Conservation (phyloP, 2,797 vertebrate species). For the Xenopus petersii region DNA sequence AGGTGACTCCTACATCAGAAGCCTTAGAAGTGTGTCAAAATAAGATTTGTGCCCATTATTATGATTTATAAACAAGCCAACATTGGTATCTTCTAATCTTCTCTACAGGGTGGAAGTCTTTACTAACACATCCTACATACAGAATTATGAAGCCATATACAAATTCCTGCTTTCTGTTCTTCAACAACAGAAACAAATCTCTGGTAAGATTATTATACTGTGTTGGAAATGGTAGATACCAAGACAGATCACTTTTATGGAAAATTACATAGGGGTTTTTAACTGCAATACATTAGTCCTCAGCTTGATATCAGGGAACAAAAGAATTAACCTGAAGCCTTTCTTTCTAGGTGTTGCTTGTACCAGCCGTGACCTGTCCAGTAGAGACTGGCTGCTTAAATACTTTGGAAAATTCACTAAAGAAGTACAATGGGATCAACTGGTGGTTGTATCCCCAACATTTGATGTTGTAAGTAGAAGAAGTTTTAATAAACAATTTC, state of each 20-base stretch:
- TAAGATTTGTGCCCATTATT: no score
- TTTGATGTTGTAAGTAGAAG: constrained; percentile 46
- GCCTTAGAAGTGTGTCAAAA: no score
- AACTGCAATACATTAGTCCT: no score
- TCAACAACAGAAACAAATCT: constrained; percentile 25
- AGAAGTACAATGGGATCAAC: constrained; percentile 17
- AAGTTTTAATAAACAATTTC: no score
- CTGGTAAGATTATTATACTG: constrained; percentile 25
- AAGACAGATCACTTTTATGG: no score
- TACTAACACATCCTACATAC: constrained; percentile 5
- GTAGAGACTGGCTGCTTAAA: constrained; percentile 32
- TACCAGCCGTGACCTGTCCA: background rate
- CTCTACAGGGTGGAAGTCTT: constrained; percentile 43
- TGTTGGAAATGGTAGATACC: background rate
- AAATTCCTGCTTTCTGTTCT: constrained; percentile 47
- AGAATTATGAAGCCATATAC: constrained; percentile 42
- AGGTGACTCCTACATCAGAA: no score
- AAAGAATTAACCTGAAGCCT: no score
- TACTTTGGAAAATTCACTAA: constrained; percentile 27
- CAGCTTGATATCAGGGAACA: no score
- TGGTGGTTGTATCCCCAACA: constrained; percentile 15
- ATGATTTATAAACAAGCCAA: no score
- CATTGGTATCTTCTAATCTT: background rate
- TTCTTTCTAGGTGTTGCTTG: constrained; percentile 44
- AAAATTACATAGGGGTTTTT: no score